phyloP scores from a whole-genome alignment of 1,140 invertebrate genomes.

The Drosophila hydei region DNA sequence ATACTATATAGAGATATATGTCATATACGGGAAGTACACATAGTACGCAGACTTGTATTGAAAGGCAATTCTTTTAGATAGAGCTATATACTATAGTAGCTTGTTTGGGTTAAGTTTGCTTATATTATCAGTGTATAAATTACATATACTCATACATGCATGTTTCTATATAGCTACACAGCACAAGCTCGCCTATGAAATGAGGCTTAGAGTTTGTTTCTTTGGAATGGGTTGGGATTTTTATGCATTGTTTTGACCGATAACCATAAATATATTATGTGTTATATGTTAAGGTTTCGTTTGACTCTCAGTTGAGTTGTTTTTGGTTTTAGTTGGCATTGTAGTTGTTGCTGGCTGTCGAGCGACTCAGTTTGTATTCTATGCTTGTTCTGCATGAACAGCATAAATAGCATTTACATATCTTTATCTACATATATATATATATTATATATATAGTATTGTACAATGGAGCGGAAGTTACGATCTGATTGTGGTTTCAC shows the following conservation, averaged over 20 bases:
- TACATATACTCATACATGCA: no score
- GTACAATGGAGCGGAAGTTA: slow-evolving; percentile 29
- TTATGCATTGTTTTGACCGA: slow-evolving; percentile 16
- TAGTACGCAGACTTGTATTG: no score
- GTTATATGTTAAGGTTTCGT: slow-evolving; percentile 22
- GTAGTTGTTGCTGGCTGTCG: slow-evolving; percentile 1
- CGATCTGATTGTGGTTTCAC: slow-evolving; percentile 11
- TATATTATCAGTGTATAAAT: no score
- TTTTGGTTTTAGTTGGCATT: slow-evolving; percentile 1
- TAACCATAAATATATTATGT: slow-evolving; percentile 38
- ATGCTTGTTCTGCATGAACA: slow-evolving; percentile 40
- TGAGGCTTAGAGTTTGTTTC: neutral
- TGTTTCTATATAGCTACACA: neutral
- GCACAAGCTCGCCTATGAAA: neutral
- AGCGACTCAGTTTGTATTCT: neutral
- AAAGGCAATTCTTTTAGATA: no score
- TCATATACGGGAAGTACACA: no score
- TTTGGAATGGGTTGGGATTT: slow-evolving; percentile 5
- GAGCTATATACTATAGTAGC: no score
- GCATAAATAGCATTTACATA: slow-evolving; percentile 27
- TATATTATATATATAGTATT: neutral
- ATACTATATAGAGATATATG: no score
- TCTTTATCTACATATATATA: neutral
- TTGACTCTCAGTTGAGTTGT: slow-evolving; percentile 11
- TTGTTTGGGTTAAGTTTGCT: no score